phyloP scores from a whole-genome alignment of 2,797 vertebrate species.

The Argya squamiceps region DNA sequence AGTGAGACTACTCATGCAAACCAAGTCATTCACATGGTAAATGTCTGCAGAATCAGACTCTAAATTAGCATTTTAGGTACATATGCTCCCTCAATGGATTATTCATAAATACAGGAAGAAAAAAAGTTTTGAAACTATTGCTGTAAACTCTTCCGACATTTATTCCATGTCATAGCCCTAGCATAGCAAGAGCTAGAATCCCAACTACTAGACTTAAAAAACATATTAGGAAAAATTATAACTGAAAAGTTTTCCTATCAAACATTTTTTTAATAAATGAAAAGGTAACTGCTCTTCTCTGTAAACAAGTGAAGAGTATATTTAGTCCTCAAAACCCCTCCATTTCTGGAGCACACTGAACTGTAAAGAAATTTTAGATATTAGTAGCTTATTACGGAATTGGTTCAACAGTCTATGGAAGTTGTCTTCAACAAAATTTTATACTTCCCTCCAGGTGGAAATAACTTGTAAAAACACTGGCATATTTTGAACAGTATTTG shows the following conservation, averaged over 20 bases:
- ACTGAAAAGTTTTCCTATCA: not conserved
- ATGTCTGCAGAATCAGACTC: slow-evolving; percentile 1
- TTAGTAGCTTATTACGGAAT: not conserved
- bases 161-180: not conserved
- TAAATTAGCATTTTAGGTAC: slow-evolving; percentile 29
- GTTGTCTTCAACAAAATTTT: not conserved
- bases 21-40: slow-evolving; percentile 27
- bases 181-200: not conserved
- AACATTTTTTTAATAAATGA: not conserved
- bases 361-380: not conserved
- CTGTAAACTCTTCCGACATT: not conserved
- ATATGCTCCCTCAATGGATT: not conserved
- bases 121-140: not conserved
- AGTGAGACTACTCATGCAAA: slow-evolving; percentile 34
- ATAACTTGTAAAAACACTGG: not conserved
- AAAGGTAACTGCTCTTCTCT: not conserved
- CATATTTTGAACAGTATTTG: not conserved
- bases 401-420: not conserved
- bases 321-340: not conserved
- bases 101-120: slow-evolving; percentile 5
- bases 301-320: not conserved
- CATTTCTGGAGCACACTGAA: not conserved
- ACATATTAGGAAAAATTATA: not conserved
- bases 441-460: not conserved
- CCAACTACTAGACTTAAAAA: not conserved